Base-by-base conservation (phyloP, 2,888 invertebrate species). In the Eristalis intricaria region DNA sequence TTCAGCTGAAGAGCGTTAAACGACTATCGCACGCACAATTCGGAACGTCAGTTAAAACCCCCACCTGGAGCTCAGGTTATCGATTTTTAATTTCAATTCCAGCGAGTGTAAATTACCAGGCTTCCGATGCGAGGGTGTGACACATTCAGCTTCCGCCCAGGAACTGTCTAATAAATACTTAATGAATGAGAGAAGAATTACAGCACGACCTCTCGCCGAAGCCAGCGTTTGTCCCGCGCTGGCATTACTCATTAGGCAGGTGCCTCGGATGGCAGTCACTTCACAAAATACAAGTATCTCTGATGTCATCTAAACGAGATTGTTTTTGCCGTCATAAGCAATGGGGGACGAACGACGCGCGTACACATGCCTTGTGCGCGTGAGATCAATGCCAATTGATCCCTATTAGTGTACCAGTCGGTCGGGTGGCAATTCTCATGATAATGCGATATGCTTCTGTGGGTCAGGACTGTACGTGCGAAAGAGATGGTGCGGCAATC, bases 331-430 rank as follows among this genome's bases (percentile, higher is more conserved):
- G 68, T 74, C 66, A 68, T 58, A 61, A 60, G 56, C 19, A 19
- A 50, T 50, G 35, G 19, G 3, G 63, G 26, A 29, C 19, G 50
- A 50, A 8, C 19, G 19, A 19, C 50, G n/a, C 11, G 22, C 29
- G 61, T 32, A 23, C 19, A 0, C 4, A 11, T 13, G 60, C 60
- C 60, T 13, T 60, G 23, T 23, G 60, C 22, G 64, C 35, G 63
- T 73, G 63, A 75, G 81, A 75, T 81, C 74, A 74, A 66, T 63
- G 58, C 32, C 74, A 81, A 81, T 81, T 81, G 81, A 81, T 81
- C 81, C 74, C 81, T 64, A 75, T 81, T 81, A 64, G 68, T 63
- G 23, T 35, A 29, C 50, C 32, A 38, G 64, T 70, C 38, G 23
- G 64, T 64, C 69, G 56, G 38, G n/a, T 26, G 29, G 32, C 22